Evolutionary conservation across 92 coral and sea anemone genomes (phyloP).

Genomic region (Phymanthus crucifer): DNA sequence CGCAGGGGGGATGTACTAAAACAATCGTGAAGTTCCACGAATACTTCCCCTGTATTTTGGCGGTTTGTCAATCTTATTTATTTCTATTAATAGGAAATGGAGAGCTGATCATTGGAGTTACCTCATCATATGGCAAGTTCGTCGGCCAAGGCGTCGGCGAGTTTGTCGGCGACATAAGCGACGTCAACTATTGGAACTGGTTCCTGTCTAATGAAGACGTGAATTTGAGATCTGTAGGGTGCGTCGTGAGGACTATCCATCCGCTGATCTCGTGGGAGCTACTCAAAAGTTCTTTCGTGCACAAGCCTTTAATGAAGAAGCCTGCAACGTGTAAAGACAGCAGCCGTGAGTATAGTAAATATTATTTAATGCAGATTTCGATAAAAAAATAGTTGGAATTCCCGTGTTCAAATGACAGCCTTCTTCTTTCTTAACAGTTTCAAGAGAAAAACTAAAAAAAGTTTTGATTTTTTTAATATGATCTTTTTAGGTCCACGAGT

Average conservation of each 20-base stretch:
- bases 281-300: constrained; percentile 21
- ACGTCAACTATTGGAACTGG: constrained; percentile 52
- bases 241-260: constrained; percentile 5
- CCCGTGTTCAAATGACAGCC: too few species aligned
- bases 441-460: not conserved
- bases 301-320: not conserved
- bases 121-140: constrained; percentile 8
- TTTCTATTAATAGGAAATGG: constrained; percentile 34
- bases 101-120: constrained; percentile 35
- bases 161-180: constrained; percentile 48
- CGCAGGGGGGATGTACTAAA: too few species aligned
- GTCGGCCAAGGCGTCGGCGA: constrained; percentile 20
- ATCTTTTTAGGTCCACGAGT: constrained; percentile 24
- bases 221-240: constrained; percentile 27
- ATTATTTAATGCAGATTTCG: too few species aligned
- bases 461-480: not conserved
- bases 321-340: constrained; percentile 53
- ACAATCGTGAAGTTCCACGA: too few species aligned
- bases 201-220: constrained; percentile 9
- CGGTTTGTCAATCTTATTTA: not conserved
- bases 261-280: constrained; percentile 30
- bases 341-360: constrained; percentile 39
- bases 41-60: too few species aligned
- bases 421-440: too few species aligned
- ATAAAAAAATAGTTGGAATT: too few species aligned